These are phyloP conservation scores for Calliphora vomitoria DNA, from an alignment of 2,888 invertebrate genomes.

Conservation along the genomic window DNA sequence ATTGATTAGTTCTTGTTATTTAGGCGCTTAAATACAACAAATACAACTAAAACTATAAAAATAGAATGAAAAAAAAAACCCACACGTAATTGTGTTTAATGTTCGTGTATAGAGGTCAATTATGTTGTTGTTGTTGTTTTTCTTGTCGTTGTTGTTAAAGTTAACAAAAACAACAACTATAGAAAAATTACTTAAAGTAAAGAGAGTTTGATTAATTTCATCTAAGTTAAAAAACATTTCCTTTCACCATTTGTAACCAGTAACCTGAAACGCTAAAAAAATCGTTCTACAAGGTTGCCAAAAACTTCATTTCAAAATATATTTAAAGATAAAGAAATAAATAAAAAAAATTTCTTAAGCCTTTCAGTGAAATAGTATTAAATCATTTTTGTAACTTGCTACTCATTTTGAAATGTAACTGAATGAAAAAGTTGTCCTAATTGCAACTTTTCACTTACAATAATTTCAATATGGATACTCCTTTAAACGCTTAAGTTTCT, in stretches of 20 bases:
- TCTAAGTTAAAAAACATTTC: background rate
- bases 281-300: background rate
- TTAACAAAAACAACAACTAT: too few relatives aligned
- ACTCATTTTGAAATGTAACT: too few relatives aligned
- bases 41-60: background rate
- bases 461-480: too few relatives aligned
- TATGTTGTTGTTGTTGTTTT: conserved; percentile 4
- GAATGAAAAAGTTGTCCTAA: too few relatives aligned
- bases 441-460: too few relatives aligned
- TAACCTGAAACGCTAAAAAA: background rate
- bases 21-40: conserved; percentile 39
- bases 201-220: conserved; percentile 14
- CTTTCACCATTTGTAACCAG: background rate
- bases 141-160: background rate
- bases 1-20: conserved; percentile 69
- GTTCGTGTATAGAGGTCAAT: conserved; percentile 27
- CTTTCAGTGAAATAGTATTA: too few relatives aligned
- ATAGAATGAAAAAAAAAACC: conserved; percentile 2
- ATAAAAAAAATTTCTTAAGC: too few relatives aligned
- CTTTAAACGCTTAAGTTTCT: too few relatives aligned
- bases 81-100: conserved; percentile 1
- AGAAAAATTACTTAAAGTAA: background rate
- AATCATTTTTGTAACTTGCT: too few relatives aligned
- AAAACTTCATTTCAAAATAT: background rate
- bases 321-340: background rate